Evolutionary conservation across 2,888 invertebrate genomes (phyloP), one percentile per base, ranked within the genome.

Genomic region (Lysandra coridon): DNA sequence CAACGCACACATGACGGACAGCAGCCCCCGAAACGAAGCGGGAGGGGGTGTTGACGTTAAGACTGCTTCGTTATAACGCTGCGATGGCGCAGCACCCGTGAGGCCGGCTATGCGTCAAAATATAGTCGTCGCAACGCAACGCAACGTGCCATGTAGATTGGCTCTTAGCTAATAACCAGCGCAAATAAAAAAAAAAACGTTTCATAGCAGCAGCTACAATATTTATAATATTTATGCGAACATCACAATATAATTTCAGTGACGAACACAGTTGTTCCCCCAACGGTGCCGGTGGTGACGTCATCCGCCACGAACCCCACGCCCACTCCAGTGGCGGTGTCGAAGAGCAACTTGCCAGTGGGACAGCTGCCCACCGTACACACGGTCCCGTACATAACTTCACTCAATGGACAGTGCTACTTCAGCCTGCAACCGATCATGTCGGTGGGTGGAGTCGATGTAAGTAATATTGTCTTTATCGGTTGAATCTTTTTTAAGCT

Each of bases 331-430:
- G 40, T 81, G 0, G 81, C 80, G 12, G 80, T 79, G 23, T 78
- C 82, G 0, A 79, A 77, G 53, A 76, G 33, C 30, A 82, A 81
- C 44, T 74, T 82, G 60, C 57, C 81, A 57, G 40, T 44, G 17
- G 87, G 87, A 4, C 87, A 87, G 73, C 86, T 89, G 79, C 85
- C 88, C 57, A 87, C 87, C 0, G 91, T 93, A 1, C 93, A 92
- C 81, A 92, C 92, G 0, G 90, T 94, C 81, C 94, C 94, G 1
- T 82, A 94, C 74, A 90, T 94, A 82, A 92, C 93, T 0, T 91
- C 93, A 0, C 90, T 94, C 80, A 94, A 94, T 73, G 94, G 94
- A 10, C 94, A 94, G 83, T 94, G 94, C 93, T 92, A 92, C 82
- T 91, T 94, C 84, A 92, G 93, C 81, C 84, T 94, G 79, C 94